Base-by-base conservation (phyloP, 2,113 vertebrate genomes). In the Corythornis vintsioides region DNA sequence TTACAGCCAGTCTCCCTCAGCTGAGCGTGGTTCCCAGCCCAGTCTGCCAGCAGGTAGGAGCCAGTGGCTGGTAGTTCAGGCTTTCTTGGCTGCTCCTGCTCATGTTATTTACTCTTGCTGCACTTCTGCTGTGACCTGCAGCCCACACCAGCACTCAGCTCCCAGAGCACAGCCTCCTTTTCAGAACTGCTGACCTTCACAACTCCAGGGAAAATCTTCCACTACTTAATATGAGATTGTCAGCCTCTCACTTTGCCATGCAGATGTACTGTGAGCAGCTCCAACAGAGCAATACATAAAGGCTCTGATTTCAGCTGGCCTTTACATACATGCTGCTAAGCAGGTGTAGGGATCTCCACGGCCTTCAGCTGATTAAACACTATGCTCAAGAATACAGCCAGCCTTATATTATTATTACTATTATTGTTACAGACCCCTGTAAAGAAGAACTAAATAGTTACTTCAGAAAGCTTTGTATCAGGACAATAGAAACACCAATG, bases 101-200 rank as follows among this genome's bases (percentile, higher is more conserved):
- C 38, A 15, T 16, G 48, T 45, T 92, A 71, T 59, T 94, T 86
- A 63, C 83, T 86, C 65, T 65, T 69, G 15, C 57, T 43, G 29
- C 66, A 55, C 59, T 77, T 59, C 33, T n/a, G 52, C 50, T 0
- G 3, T 50, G 89, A 92, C 89, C 76, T 64, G 69, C 72, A 89
- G 81, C 65, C 59, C 87, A 69, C 33, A 38, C 50, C 53, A 82
- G 76, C 9, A 31, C 35, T 61, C 1, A 47, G 33, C 50, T 89
- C 60, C 71, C 74, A 88, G 85, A 86, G 80, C 75, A 87, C 15
- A 85, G 71, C 50, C 43, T 74, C 18, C 57, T 85, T 90, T 81
- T 83, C 79, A 91, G 83, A 95, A 94, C 61, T 50, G 67, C 82
- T 91, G 89, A 95, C 74, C 75, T 79, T 92, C 61, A 83, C 74